Conservation (phyloP, 1,140 invertebrate species). For the Lordiphosa clarofinis region DNA sequence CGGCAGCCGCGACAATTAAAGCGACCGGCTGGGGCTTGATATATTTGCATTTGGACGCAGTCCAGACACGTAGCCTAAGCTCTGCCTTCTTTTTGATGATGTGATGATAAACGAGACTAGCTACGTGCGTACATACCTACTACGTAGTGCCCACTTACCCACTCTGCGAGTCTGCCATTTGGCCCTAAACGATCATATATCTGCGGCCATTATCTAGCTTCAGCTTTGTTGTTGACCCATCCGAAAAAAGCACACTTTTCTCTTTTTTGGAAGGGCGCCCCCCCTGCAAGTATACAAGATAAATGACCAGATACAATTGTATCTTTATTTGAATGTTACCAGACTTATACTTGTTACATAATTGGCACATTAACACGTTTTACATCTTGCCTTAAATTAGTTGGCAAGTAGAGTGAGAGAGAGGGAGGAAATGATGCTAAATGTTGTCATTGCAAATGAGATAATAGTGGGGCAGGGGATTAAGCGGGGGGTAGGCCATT, state of each 20-base stretch:
- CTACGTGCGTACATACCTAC: no score
- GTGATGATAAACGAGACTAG: no score
- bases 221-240: slow-evolving; percentile 37
- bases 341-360: slow-evolving; percentile 58
- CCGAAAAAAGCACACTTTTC: slow-evolving; percentile 22
- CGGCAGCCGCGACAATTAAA: slow-evolving; percentile 54
- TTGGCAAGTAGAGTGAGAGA: slow-evolving; percentile 5
- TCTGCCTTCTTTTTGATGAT: not conserved
- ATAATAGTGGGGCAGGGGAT: not conserved
- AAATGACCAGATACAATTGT: slow-evolving; percentile 71
- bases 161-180: slow-evolving; percentile 36
- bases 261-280: slow-evolving; percentile 17
- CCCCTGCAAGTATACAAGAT: slow-evolving; percentile 25
- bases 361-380: slow-evolving; percentile 66
- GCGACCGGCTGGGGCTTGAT: slow-evolving; percentile 9
- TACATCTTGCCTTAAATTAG: slow-evolving; percentile 11
- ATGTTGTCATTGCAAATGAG: not conserved
- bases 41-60: slow-evolving; percentile 31
- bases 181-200: slow-evolving; percentile 56
- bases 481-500: slow-evolving; percentile 18
- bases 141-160: no score
- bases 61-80: slow-evolving; percentile 50
- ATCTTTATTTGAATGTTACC: slow-evolving; percentile 47
- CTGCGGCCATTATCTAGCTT: slow-evolving; percentile 19
- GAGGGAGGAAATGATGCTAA: not conserved